Conservation (phyloP, 2,797 vertebrate species). For the Alosa sapidissima region DNA sequence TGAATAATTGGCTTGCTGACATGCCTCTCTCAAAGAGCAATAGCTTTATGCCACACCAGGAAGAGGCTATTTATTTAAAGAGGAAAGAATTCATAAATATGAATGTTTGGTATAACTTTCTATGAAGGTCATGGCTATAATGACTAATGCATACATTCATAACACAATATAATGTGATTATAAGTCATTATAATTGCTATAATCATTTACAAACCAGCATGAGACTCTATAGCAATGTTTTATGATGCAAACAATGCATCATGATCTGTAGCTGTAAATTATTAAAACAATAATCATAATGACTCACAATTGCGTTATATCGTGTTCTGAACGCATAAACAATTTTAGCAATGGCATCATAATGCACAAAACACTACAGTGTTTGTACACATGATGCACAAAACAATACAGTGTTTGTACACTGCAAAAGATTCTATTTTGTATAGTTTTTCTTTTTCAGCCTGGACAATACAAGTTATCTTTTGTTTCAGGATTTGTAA, state of each 20-base stretch:
- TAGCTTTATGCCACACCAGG: not conserved
- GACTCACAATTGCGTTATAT: too few species aligned
- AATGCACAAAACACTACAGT: not conserved
- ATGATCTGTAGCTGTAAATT: too few species aligned
- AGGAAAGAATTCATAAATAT: not conserved
- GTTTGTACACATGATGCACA: not conserved
- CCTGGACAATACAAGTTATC: not conserved
- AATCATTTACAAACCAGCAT: too few species aligned
- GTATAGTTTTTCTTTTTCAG: not conserved
- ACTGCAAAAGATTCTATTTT: not conserved
- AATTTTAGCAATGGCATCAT: too few species aligned
- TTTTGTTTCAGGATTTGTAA: not conserved
- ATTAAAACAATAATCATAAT: too few species aligned
- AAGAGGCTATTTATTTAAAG: not conserved
- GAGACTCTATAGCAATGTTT: too few species aligned
- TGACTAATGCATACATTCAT: too few species aligned
- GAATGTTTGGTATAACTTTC: not conserved
- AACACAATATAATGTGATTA: too few species aligned
- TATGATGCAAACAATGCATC: too few species aligned
- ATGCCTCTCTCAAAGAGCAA: not conserved
- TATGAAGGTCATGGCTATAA: too few species aligned
- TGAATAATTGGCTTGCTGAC: conserved; percentile 27
- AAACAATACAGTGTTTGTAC: not conserved
- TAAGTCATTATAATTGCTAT: too few species aligned
- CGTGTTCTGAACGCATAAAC: too few species aligned